phyloP scores from a whole-genome alignment of 1,140 invertebrate genomes.

The Ceratina japonica region DNA sequence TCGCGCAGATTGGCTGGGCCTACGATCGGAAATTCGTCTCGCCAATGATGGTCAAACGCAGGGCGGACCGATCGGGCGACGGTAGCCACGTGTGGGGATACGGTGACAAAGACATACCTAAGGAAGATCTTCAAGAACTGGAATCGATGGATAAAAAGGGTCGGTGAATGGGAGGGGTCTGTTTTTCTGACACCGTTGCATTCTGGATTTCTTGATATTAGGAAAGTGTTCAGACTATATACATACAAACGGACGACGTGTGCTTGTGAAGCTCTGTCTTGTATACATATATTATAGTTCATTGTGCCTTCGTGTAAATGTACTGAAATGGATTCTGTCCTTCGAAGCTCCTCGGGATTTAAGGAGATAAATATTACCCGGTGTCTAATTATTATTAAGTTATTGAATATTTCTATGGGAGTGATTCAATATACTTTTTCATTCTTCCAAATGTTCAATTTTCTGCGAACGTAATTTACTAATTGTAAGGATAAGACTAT shows the following conservation, averaged over 20 bases:
- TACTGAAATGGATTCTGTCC: too few relatives aligned
- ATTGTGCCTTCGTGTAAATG: too few relatives aligned
- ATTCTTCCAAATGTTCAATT: too few relatives aligned
- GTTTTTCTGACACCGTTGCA: background rate
- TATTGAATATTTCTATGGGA: too few relatives aligned
- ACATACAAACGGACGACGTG: background rate
- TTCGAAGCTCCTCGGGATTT: too few relatives aligned
- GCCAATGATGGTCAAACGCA: slow-evolving; percentile 82
- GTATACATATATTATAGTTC: too few relatives aligned
- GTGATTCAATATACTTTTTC: too few relatives aligned
- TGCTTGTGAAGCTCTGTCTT: background rate
- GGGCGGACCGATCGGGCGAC: slow-evolving; percentile 83
- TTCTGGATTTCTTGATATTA: background rate
- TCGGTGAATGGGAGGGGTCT: background rate
- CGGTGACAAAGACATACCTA: slow-evolving; percentile 80
- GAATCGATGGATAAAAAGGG: slow-evolving; percentile 74
- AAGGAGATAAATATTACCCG: too few relatives aligned
- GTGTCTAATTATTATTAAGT: too few relatives aligned
- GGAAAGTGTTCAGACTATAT: background rate
- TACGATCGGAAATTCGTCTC: slow-evolving; percentile 86
- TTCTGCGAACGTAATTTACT: too few relatives aligned
- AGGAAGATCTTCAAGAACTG: slow-evolving; percentile 79
- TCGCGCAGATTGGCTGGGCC: slow-evolving; percentile 86
- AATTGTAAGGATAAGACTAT: too few relatives aligned
- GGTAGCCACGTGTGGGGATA: slow-evolving; percentile 83